phyloP scores from a whole-genome alignment of 2,797 vertebrate species.

The Toxotes lorentzi region DNA sequence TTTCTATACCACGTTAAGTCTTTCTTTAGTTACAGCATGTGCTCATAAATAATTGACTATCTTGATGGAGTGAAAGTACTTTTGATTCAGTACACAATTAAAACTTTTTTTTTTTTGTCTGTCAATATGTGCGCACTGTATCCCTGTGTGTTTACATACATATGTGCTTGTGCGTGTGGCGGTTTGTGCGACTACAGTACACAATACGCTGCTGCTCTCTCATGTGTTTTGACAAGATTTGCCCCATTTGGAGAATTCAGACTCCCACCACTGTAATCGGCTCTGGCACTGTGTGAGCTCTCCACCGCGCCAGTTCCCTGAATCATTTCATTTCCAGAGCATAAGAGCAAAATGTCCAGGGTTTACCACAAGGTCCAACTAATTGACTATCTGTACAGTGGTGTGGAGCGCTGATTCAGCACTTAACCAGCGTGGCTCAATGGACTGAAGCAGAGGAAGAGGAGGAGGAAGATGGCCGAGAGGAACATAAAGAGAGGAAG shows the following conservation, averaged over 20 bases:
- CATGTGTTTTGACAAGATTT: constrained; percentile 58
- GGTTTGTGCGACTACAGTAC: constrained; percentile 31
- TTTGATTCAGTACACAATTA: constrained; percentile 51
- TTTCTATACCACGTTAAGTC: constrained; percentile 20
- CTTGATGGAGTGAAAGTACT: constrained; percentile 39
- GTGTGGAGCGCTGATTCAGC: constrained; percentile 67
- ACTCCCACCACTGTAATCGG: constrained; percentile 60
- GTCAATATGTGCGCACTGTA: constrained; percentile 2
- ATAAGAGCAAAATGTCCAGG: constrained; percentile 47
- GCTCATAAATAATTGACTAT: constrained; percentile 54
- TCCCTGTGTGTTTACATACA: constrained; percentile 48
- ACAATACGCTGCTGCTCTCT: constrained; percentile 44
- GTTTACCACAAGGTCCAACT: constrained; percentile 67
- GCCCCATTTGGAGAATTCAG: constrained; percentile 67
- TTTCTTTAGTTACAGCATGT: constrained; percentile 39
- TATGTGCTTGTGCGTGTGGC: constrained; percentile 29
- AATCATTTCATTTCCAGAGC: constrained; percentile 57
- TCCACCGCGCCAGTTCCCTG: constrained; percentile 46
- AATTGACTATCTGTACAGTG: constrained; percentile 61
- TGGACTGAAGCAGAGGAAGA: constrained; percentile 36
- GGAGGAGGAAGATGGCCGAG: constrained; percentile 40
- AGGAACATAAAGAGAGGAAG: constrained; percentile 25
- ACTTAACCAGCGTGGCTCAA: constrained; percentile 64
- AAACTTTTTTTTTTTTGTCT: constrained; percentile 11
- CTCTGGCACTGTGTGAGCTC: constrained; percentile 54